A percentile compares a stretch with the other conserved stretches of the same genome.
These are phyloP conservation scores for Rhinogobius similis DNA, from an alignment of 2,113 vertebrate genomes.

Conservation along the genomic window DNA sequence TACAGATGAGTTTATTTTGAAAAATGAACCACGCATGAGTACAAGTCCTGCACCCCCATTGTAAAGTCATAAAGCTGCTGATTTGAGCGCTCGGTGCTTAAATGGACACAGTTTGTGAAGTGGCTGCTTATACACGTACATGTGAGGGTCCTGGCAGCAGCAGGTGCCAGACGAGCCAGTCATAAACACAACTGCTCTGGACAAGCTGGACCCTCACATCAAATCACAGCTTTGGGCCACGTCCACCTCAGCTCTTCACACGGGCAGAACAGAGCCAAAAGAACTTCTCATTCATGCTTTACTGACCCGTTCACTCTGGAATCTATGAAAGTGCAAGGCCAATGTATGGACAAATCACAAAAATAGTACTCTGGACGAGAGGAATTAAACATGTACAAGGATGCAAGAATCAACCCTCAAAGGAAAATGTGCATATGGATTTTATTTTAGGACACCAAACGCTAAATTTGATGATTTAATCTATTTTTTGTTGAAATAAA, in stretches of 20 bases:
- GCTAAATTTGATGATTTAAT: no score
- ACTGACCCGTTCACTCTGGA: not conserved
- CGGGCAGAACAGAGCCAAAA: slow-evolving; percentile 27
- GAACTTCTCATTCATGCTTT: slow-evolving; percentile 30
- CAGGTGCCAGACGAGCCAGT: slow-evolving; percentile 71
- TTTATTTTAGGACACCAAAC: no score
- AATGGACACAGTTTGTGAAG: slow-evolving; percentile 43
- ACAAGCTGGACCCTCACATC: slow-evolving; percentile 78
- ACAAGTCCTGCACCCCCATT: no score
- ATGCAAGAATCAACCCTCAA: not conserved
- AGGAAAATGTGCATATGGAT: no score
- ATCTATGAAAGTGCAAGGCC: not conserved
- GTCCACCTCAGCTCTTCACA: slow-evolving; percentile 62
- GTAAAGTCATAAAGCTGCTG: slow-evolving; percentile 50
- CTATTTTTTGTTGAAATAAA: no score
- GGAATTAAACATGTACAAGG: no score
- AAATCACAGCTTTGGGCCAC: slow-evolving; percentile 75
- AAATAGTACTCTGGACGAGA: not conserved
- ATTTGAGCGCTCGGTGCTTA: slow-evolving; percentile 51
- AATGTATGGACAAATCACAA: not conserved
- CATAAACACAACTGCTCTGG: slow-evolving; percentile 78
- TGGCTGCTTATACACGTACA: not conserved
- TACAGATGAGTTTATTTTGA: no score
- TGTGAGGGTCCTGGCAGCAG: slow-evolving; percentile 62
- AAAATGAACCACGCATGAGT: no score